Evolutionary conservation across 2,113 vertebrate genomes (phyloP), one percentile per base, ranked within the genome.

Genomic region (Suricata suricatta): DNA sequence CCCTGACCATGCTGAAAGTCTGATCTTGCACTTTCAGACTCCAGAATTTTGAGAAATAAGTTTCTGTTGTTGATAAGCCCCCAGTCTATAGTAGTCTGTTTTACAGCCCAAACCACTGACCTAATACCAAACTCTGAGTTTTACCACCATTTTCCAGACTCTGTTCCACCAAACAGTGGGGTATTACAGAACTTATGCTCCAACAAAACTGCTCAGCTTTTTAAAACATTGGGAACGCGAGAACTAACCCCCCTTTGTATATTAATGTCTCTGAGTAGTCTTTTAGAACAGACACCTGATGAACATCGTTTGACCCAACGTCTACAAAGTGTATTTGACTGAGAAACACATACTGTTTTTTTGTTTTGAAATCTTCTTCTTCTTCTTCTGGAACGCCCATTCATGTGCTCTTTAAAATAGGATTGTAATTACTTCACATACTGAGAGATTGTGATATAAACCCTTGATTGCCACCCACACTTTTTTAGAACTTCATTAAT

Each of bases 231-330:
- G 15, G 38, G 35, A 74, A 74, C 14, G 17, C 54, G 21, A 10
- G 3, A 35, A 4, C 16, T 13, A n/a, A 2, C 7, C 72, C 6
- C 3, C 11, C 6, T 35, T 38, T 2, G 9, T 15, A 19, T 1
- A 3, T 2, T 15, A 27, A 19, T 15, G 29, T 23, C 76, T 31
- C 13, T 2, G 3, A 17, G 13, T 15, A 17, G 21, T 19, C 47
- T 41, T 25, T 29, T 19, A 5, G 5, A 23, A 60, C 35, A 86
- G 47, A 68, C 10, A 21, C 5, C 29, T 25, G 7, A 0, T 15
- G 33, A 23, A 31, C 64, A 19, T 47, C 38, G 25, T 27, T 15
- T 44, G 25, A 57, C 14, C 15, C 7, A 29, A 31, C 21, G n/a
- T 52, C 72, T 71, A 31, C n/a, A 81, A 72, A 76, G 27, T 17